Percentiles rank a stretch among this genome's conserved stretches.
These are phyloP conservation scores for Gisinianus flammeolus DNA, from an alignment of 2,888 invertebrate species.

Conservation along the genomic window DNA sequence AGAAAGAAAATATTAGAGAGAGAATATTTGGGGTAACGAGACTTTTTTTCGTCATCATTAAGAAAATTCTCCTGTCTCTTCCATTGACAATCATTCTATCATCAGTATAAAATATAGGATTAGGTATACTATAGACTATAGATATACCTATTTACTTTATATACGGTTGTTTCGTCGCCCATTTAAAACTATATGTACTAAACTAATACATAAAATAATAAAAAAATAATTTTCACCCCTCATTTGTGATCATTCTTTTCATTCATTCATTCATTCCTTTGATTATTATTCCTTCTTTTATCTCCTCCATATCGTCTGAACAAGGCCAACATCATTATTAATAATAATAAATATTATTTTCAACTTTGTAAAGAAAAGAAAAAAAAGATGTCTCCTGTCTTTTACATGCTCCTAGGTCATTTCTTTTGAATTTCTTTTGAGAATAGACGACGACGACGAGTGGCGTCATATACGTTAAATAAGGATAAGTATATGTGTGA, in stretches of 20 bases:
- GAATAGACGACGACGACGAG: too few species aligned
- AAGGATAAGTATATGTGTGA: too few species aligned
- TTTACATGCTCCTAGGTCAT: conserved; percentile 25
- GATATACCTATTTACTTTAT: too few species aligned
- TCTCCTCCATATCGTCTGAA: not conserved
- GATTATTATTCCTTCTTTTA: not conserved
- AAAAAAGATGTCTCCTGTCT: not conserved
- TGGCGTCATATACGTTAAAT: too few species aligned
- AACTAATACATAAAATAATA: not conserved
- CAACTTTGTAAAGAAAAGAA: not conserved
- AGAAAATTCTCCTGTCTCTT: not conserved
- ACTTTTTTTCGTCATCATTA: not conserved
- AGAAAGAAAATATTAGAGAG: conserved; percentile 1
- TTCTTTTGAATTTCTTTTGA: conserved; percentile 19
- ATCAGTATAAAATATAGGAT: too few species aligned
- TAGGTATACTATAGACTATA: too few species aligned
- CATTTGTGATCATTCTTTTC: not conserved
- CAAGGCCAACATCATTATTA: conserved; percentile 36
- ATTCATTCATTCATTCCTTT: not conserved
- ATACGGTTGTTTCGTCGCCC: too few species aligned
- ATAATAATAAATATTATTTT: conserved; percentile 24
- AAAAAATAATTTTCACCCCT: not conserved
- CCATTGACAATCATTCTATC: not conserved
- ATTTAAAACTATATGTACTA: too few species aligned
- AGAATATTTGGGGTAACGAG: not conserved